phyloP scores from a whole-genome alignment of 1,140 invertebrate genomes.

The Orius insidiosus region DNA sequence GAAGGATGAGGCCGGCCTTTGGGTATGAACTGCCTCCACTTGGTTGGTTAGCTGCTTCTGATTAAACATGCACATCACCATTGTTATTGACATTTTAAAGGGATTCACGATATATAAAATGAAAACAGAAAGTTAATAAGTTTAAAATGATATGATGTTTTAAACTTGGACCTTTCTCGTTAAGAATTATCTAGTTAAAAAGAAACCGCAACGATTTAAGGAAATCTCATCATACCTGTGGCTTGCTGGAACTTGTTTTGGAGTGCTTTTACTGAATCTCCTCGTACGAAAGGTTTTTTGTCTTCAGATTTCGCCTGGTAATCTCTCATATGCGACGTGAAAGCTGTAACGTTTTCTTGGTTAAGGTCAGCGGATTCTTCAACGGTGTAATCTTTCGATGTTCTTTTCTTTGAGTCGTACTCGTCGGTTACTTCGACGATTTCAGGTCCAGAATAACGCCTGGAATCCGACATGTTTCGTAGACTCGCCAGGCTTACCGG shows the following conservation, averaged over 20 bases:
- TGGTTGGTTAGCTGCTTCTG: slow-evolving; percentile 13
- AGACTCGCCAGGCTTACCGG: too few species aligned
- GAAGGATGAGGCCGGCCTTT: slow-evolving; percentile 46
- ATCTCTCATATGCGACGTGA: slow-evolving; percentile 12
- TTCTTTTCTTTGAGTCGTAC: too few species aligned
- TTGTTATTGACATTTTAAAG: too few species aligned
- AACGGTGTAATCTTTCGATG: slow-evolving; percentile 10
- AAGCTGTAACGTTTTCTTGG: slow-evolving; percentile 4
- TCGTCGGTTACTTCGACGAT: slow-evolving; percentile 16
- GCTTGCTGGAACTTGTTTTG: slow-evolving; percentile 54
- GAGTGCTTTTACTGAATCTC: slow-evolving; percentile 49
- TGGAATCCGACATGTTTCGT: slow-evolving; percentile 3
- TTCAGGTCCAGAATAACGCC: slow-evolving; percentile 14
- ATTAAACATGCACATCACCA: slow-evolving; percentile 10
- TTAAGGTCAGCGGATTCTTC: slow-evolving; percentile 7
- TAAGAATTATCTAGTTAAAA: too few species aligned
- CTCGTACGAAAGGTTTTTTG: slow-evolving; percentile 17
- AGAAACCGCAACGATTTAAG: too few species aligned
- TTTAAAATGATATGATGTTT: too few species aligned
- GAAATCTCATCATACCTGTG: too few species aligned
- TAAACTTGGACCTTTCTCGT: too few species aligned
- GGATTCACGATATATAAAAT: too few species aligned
- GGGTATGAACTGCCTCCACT: slow-evolving; percentile 29
- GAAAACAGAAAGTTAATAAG: too few species aligned
- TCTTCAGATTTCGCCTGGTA: neutral